Evolutionary conservation across 2,113 vertebrate species (phyloP).

Genomic region (Megaceryle torquata): DNA sequence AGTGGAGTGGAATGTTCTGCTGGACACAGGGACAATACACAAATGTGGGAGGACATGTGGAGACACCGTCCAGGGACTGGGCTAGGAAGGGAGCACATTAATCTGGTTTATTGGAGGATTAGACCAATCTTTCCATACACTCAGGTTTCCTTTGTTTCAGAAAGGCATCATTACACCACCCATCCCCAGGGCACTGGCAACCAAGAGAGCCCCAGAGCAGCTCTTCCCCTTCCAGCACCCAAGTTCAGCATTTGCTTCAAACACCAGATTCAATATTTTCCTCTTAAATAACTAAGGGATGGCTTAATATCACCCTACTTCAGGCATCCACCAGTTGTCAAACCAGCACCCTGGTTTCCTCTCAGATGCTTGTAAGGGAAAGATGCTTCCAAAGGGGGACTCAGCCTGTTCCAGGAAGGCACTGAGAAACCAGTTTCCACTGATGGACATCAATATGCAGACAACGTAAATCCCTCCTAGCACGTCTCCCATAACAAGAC

Average conservation of each 20-base stretch:
- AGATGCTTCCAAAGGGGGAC: not conserved
- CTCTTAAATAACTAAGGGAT: not conserved
- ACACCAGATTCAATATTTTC: not conserved
- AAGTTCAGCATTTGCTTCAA: not conserved
- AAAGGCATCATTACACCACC: not conserved
- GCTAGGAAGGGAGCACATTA: not conserved
- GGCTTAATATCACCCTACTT: not conserved
- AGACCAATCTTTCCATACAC: not conserved
- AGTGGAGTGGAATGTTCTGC: not conserved
- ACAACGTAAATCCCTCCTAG: not conserved
- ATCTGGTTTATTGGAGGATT: not conserved
- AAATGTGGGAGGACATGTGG: not conserved
- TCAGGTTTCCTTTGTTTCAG: not conserved
- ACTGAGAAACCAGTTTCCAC: not conserved
- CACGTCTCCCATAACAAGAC: not conserved
- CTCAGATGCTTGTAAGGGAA: not conserved
- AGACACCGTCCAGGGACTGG: not conserved
- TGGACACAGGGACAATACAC: not conserved
- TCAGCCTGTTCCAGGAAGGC: not conserved
- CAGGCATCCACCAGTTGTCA: not conserved
- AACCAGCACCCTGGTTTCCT: not conserved
- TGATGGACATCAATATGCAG: not conserved
- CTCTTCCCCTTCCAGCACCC: not conserved
- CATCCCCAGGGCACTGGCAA: not conserved
- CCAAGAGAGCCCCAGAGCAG: not conserved